Base-by-base conservation (phyloP, 2,113 vertebrate species). In the Pterocles orientalis region DNA sequence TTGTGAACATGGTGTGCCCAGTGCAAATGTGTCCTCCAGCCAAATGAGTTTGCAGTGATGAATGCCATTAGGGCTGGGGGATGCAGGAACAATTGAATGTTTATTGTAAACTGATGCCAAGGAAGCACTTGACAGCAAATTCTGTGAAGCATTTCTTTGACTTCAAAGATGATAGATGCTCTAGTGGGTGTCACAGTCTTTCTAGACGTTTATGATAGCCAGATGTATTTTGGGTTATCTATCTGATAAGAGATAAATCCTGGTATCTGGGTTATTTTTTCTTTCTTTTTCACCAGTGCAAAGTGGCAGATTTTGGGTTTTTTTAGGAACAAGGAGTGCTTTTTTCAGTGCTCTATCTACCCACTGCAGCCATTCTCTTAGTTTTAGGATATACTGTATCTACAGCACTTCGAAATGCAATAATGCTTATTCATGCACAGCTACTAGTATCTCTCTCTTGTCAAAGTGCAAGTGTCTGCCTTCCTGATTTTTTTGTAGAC, bases 401-500 rank as follows among this genome's bases (percentile, higher is more conserved):
- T 6, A 26, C 72, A 88, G 78, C 71, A 83, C 88, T 95, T 86
- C 78, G 79, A 77, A 81, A 56, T 60, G 72, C 58, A 56, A 3
- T 51, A 26, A 75, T 68, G 56, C n/a, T 68, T 73, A 50, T 96
- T 86, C 61, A 61, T 43, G n/a, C 75, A 56, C 41, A 90, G 56
- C 56, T 88, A 41, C 87, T 87, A 26, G 73, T 53, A 41, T 50
- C 56, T 75, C 45, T 81, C 25, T 15, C 86, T 75, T 53, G 77
- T 58, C 68, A 86, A 77, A 89, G 86, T 61, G 61, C 70, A 88
- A 56, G 65, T 88, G 69, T 23, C 71, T 91, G 53, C 82, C 92
- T 95, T 65, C 75, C 61, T 54, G 41, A 61, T 94, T 96, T 96
- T 94, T 93, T 79, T 45, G 10, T 53, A 93, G 80, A 45, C 5